Percentiles rank a stretch among this genome's conserved stretches.
Evolutionary conservation across 2,888 invertebrate species (phyloP).

Genomic region (Helleia helle): DNA sequence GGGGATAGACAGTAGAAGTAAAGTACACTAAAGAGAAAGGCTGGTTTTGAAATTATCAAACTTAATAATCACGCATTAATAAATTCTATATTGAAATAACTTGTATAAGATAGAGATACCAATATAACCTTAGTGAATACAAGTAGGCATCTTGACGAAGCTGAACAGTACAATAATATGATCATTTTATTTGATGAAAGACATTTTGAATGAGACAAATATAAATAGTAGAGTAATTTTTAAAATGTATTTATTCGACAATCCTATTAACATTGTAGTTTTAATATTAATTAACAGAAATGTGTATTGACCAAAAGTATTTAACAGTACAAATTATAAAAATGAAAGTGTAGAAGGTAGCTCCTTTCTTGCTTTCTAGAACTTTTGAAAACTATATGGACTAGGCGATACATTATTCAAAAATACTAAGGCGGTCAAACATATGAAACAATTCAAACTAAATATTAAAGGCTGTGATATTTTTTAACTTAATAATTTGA

Average conservation of each 20-base stretch:
- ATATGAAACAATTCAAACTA: too few species aligned
- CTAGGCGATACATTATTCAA: too few species aligned
- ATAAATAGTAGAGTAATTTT: neutral
- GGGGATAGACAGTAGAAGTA: slow-evolving; percentile 39
- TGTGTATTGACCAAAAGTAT: slow-evolving; percentile 10
- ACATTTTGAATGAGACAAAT: neutral
- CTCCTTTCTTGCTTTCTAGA: too few species aligned
- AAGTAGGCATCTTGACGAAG: slow-evolving; percentile 26
- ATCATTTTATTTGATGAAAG: slow-evolving; percentile 26
- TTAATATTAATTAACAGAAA: slow-evolving; percentile 14
- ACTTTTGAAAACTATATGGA: too few species aligned
- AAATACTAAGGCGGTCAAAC: too few species aligned
- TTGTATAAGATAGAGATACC: neutral
- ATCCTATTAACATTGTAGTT: neutral
- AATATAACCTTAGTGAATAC: neutral
- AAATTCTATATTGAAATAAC: neutral
- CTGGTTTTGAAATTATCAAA: slow-evolving; percentile 9
- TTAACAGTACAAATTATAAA: slow-evolving; percentile 7
- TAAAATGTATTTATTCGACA: neutral
- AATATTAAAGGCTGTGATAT: too few species aligned
- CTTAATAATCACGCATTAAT: neutral
- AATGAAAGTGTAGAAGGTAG: neutral
- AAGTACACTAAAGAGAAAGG: slow-evolving; percentile 8
- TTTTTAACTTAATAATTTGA: too few species aligned
- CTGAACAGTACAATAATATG: slow-evolving; percentile 61